Base-by-base conservation (phyloP, 1,140 invertebrate species). In the Zaprionus vittiger region DNA sequence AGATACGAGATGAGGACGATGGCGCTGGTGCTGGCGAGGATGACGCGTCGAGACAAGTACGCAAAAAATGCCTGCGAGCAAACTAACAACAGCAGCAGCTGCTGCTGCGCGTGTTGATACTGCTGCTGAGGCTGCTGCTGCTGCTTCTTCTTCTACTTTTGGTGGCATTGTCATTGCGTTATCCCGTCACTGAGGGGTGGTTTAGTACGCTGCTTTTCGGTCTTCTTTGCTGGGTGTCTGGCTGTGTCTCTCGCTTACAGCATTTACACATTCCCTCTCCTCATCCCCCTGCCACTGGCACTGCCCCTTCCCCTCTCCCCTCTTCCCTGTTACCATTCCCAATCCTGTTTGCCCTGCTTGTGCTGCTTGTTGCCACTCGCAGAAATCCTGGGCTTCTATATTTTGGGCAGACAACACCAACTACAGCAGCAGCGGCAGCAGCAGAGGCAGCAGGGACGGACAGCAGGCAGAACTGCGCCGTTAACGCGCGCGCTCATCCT, bases 41-140 rank as follows among this genome's bases (percentile, higher is more conserved):
- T 81, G 79, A 81, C 77, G 77, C 84, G 80, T 67, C 80, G 81
- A 89, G 85, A 89, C 85, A 84, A 89, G 85, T 79, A 89, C 84
- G 84, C 78, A 79, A 79, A 83, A 81, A 79, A 87, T 84, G 85
- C 78, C 84, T 84, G 84, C 79, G 47, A 83, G 84, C 80, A 79
- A 87, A 81, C 84, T 89, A 84, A 54, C 80, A 68, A 71, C 63
- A 75, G 69, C 20, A 54, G 80, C 83, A 31, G 77, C 56, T 28
- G 71, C 54, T 34, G 34, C 37, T 26, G 59, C 20, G 24, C 38
- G 2, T 63, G 61, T 47, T 63, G 34, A 56, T 20, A 22, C 74
- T 47, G 28, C 28, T 44, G n/a, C 34, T n/a, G 49, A 20, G 14
- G 54, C 75, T 75, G 61, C 76, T 37, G 34, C 64, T 26, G 47